phyloP scores from a whole-genome alignment of 1,140 invertebrate genomes.

The Drosophila sproati region DNA sequence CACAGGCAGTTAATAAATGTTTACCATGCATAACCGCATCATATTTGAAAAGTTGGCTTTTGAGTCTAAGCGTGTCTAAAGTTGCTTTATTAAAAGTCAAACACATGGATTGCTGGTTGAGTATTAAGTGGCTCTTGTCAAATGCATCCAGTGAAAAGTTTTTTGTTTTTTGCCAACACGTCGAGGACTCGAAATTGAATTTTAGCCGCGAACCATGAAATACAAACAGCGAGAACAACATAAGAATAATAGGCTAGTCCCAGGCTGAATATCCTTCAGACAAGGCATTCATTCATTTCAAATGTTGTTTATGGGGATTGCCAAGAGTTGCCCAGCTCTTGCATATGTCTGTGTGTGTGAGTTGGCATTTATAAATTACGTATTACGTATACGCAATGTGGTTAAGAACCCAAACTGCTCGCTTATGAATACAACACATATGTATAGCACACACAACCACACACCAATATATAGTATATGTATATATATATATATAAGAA shows the following conservation, averaged over 20 bases:
- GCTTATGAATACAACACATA: constrained; percentile 67
- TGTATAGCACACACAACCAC: constrained; percentile 12
- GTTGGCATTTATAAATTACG: constrained; percentile 68
- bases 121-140: constrained; percentile 19
- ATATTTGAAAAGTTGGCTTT: constrained; percentile 41
- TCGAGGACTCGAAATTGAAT: constrained; percentile 55
- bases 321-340: constrained; percentile 41
- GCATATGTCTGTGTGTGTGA: constrained; percentile 1
- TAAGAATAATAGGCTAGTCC: constrained; percentile 51
- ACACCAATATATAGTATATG: too few species aligned
- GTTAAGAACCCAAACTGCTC: constrained; percentile 64
- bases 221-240: constrained; percentile 33
- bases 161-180: constrained; percentile 4
- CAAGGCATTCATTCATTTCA: constrained; percentile 18
- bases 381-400: constrained; percentile 75
- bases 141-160: constrained; percentile 38
- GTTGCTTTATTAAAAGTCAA: constrained; percentile 48
- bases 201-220: constrained; percentile 48
- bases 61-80: constrained; percentile 27
- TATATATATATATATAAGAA: constrained; percentile 1
- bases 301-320: constrained; percentile 38
- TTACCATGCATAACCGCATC: constrained; percentile 24
- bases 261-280: constrained; percentile 30
- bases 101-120: constrained; percentile 18
- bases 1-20: constrained; percentile 70